These are phyloP conservation scores for Struthidea cinerea DNA, from an alignment of 2,113 vertebrate genomes.

Conservation along the genomic window DNA sequence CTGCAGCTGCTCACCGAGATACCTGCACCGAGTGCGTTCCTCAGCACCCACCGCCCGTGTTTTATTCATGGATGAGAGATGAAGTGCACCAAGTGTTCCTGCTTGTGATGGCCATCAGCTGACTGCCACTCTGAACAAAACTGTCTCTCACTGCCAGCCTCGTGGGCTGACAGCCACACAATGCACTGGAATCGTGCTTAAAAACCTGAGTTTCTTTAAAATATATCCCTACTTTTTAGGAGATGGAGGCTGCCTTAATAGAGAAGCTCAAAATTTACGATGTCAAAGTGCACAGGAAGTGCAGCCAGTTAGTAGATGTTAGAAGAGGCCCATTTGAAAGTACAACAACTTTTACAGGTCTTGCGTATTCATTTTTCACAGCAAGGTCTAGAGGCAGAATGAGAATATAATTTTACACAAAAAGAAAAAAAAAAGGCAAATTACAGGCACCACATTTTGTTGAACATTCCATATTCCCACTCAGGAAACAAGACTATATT, in stretches of 20 bases:
- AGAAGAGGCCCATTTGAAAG: background rate
- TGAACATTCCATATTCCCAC: background rate
- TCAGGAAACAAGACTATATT: background rate
- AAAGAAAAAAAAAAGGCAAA: background rate
- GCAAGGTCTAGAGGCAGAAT: background rate
- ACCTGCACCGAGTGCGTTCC: accelerated
- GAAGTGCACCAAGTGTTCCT: background rate
- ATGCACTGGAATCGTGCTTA: background rate
- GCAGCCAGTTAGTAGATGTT: background rate
- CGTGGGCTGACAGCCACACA: background rate
- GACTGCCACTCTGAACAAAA: background rate
- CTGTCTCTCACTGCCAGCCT: background rate
- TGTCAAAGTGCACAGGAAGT: background rate
- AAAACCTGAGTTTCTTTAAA: background rate
- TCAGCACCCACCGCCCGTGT: accelerated
- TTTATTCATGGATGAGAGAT: background rate
- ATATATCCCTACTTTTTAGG: background rate
- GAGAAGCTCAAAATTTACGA: background rate
- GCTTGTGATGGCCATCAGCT: background rate
- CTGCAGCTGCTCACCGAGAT: background rate
- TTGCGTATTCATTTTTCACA: background rate
- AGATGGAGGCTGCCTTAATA: background rate
- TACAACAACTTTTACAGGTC: background rate
- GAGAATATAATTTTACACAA: background rate
- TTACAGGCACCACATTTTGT: background rate